Conservation (phyloP, 2,797 vertebrate genomes). For the Chloroceryle inda region DNA sequence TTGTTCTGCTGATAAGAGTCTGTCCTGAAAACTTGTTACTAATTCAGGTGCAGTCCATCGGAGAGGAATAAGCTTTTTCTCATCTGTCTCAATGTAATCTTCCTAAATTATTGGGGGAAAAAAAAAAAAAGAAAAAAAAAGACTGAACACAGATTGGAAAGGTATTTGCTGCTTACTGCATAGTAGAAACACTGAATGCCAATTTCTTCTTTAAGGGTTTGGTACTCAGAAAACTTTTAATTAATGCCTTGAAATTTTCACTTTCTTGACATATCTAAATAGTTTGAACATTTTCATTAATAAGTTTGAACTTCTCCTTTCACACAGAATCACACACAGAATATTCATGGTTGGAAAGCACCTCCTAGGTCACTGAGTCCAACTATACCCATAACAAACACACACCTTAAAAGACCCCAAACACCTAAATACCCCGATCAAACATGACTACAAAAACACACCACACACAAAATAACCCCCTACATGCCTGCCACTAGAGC, state of each 20-base stretch:
- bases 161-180: background rate
- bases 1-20: constrained; percentile 91
- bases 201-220: background rate
- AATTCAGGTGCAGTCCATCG: constrained; percentile 97
- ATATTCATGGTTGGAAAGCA: too few species aligned
- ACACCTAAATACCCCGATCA: too few species aligned
- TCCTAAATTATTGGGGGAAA: constrained; percentile 81
- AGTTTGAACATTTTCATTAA: background rate
- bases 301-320: background rate
- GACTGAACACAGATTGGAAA: background rate
- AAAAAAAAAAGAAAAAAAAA: background rate
- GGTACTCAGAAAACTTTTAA: background rate
- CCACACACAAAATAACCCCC: too few species aligned
- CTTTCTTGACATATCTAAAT: background rate
- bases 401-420: too few species aligned
- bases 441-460: too few species aligned
- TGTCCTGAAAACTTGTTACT: constrained; percentile 93
- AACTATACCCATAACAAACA: too few species aligned
- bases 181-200: background rate
- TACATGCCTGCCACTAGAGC: too few species aligned
- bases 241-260: background rate
- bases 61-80: constrained; percentile 91
- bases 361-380: too few species aligned
- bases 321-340: too few species aligned
- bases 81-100: constrained; percentile 95